Evolutionary conservation across 1,140 invertebrate species (phyloP), one percentile per base, ranked within the genome.

Genomic region (Holcopasites calliopsidis): DNA sequence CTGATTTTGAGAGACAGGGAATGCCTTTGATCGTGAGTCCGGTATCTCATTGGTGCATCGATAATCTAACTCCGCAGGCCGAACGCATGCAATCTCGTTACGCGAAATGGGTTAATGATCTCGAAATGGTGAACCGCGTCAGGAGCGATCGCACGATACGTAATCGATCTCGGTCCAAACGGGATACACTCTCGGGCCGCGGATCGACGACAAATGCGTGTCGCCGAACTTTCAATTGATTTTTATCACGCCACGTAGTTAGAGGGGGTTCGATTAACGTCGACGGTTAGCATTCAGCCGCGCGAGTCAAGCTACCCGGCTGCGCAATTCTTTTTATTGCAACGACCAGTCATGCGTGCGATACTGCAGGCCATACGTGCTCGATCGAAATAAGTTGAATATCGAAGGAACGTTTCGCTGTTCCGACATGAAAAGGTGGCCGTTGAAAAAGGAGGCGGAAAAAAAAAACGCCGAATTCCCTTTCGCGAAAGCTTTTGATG

Each of bases 361-460:
- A 72, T 55, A 47, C 68, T 52, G 26, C 68, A 18, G 40, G 49
- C 38, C 38, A 54, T 55, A 69, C 71, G 62, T 57, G 71, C 42
- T 44, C 26, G 35, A 69, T 70, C n/a, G 73, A 54, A 76, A 71
- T 42, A 21, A 44, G 57, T 76, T 71, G 71, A 76, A 76, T 47
- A 70, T 74, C 31, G 50, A 57, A 57, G 26, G 61, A 35, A 66
- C 21, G n/a, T 13, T 38, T n/a, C n/a, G n/a, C n/a, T n/a, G n/a
- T n/a, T n/a, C n/a, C 50, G 49, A 3, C 13, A 16, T 4, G 5
- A 26, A 16, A 35, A 3, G 6, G 11, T 18, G 2, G 21, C 8
- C 8, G n/a, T n/a, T n/a, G 16, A 44, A 26, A 47, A 47, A 47
- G 16, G 26, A 42, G n/a, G 35, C 10, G 0, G 11, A 58, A 23